Evolutionary conservation across 2,113 vertebrate genomes (phyloP).

Genomic region (Toxostoma redivivum): DNA sequence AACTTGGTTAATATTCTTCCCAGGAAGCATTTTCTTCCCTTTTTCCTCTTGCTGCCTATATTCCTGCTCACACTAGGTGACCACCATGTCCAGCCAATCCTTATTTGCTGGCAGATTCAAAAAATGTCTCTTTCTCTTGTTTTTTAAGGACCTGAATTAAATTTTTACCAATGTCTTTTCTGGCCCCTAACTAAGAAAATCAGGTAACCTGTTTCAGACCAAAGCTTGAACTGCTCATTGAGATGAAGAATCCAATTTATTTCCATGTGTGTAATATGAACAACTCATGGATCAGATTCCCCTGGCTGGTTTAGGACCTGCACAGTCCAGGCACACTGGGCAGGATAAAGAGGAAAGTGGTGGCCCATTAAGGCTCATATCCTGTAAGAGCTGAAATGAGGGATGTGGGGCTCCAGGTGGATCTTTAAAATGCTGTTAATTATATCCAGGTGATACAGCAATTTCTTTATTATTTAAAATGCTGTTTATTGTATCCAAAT

Average conservation of each 20-base stretch:
- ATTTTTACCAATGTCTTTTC: neutral
- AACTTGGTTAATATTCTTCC: neutral
- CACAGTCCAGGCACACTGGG: neutral
- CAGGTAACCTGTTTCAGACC: neutral
- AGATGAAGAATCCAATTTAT: neutral
- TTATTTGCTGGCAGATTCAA: neutral
- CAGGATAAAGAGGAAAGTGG: neutral
- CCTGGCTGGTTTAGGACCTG: neutral
- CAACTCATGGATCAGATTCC: neutral
- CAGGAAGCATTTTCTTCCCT: neutral
- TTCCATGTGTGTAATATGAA: neutral
- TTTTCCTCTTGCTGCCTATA: neutral
- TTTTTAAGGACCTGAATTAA: neutral
- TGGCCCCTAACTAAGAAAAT: neutral
- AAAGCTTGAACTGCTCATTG: neutral
- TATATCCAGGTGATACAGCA: too few relatives aligned
- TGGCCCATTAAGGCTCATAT: neutral
- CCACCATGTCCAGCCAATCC: neutral
- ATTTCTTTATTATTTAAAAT: too few relatives aligned
- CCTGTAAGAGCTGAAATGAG: too few relatives aligned
- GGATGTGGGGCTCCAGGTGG: too few relatives aligned
- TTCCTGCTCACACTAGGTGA: rapidly evolving
- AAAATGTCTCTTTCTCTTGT: neutral
- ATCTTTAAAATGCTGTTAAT: too few relatives aligned
- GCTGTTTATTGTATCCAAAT: too few relatives aligned